Evolutionary conservation across 2,113 vertebrate genomes (phyloP).

Genomic region (Thamnaconus septentrionalis): DNA sequence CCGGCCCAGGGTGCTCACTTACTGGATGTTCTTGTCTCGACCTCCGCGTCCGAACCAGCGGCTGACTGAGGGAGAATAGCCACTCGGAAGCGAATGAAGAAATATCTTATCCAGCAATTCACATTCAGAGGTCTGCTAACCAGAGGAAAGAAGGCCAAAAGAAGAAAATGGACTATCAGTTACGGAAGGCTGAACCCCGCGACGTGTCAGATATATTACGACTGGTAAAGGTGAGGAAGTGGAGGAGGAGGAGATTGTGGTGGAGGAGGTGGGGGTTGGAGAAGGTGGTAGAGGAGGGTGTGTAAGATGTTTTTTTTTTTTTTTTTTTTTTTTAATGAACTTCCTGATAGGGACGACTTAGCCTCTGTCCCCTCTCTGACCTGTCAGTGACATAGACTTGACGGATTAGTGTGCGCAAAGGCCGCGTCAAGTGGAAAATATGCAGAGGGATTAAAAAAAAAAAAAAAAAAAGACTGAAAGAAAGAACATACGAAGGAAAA

Average conservation of each 20-base stretch:
- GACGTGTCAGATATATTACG: constrained; percentile 91
- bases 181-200: constrained; percentile 85
- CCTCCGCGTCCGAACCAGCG: constrained; percentile 81
- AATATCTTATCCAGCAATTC: constrained; percentile 91
- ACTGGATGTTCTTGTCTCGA: constrained; percentile 66
- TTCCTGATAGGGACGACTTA: too few species aligned
- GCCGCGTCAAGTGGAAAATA: too few species aligned
- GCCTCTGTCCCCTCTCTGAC: too few species aligned
- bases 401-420: too few species aligned
- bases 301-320: too few species aligned
- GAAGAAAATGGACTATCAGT: constrained; percentile 94
- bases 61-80: constrained; percentile 84
- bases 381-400: too few species aligned
- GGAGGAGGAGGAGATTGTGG: not conserved
- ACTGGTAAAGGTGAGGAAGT: constrained; percentile 86
- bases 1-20: constrained; percentile 14
- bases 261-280: not conserved
- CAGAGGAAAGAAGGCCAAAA: constrained; percentile 93
- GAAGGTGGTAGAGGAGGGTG: too few species aligned
- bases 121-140: constrained; percentile 92
- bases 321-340: too few species aligned
- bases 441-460: not conserved
- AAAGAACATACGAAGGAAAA: too few species aligned
- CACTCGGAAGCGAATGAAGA: constrained; percentile 96
- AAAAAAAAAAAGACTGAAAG: too few species aligned